Base-by-base conservation (phyloP, 2,113 vertebrate species). In the Coregonus clupeaformis region DNA sequence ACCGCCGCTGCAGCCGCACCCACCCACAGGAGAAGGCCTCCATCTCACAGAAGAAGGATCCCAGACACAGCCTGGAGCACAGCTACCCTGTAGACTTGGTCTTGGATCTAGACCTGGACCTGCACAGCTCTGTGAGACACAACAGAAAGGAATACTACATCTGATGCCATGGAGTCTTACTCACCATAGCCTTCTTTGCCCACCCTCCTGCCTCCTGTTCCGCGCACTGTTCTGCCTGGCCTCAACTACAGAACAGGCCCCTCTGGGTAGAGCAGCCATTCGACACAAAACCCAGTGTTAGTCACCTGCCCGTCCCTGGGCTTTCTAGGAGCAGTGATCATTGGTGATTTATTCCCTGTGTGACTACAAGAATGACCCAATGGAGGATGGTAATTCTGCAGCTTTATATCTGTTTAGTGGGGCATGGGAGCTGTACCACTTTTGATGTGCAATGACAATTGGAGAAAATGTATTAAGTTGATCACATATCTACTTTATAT, bases 141-240 rank as follows among this genome's bases (percentile, higher is more conserved):
- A 94, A 92, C 87, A 95, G 94, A 85, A 91, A 92, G 71, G 95
- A 96, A 74, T 96, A 95, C 80, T 96, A 96, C 88, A 96, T 96
- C 86, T 96, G 89, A 95, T 27, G 47, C 55, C 13, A 7, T 27
- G 45, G 64, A 52, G 42, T 13, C 30, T n/a, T 18, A 14, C 42
- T 42, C 68, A 42, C 63, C 24, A 27, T 6, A 77, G 32, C 72
- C 62, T 30, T 27, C 12, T 57, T 55, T 22, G 57, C 73, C 25
- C 42, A 5, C 2, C 0, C 1, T 6, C 47, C 47, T 65, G 65
- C 60, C n/a, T 62, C 63, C 12, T 22, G 18, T 11, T 29, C 63
- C 2, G 20, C 1, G 1, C 63, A 25, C 25, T 29, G 25, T 25
- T 13, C 24, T 63, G 27, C 63, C 29, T 29, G 25, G 25, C 27